Percentiles rank a stretch among this genome's conserved stretches.
phyloP scores from a whole-genome alignment of 2,888 invertebrate species.

The Spisula subtruncata region DNA sequence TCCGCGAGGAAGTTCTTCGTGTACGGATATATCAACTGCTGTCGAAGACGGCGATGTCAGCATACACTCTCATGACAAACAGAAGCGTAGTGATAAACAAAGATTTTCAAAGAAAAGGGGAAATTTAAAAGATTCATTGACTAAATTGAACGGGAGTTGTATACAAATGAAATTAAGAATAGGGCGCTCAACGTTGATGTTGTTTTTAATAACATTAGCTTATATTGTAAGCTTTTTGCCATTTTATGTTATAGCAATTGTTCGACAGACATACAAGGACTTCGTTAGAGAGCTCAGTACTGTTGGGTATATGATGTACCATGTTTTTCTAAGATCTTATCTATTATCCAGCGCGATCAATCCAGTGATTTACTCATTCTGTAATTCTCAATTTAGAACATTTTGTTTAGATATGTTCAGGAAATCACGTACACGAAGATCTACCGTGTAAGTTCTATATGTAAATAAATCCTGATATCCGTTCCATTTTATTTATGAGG shows the following conservation, averaged over 20 bases:
- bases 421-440: conserved; percentile 5
- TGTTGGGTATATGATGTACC: conserved; percentile 63
- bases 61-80: background rate
- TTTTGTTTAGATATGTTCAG: conserved; percentile 55
- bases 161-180: conserved; percentile 56
- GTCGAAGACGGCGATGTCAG: background rate
- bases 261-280: conserved; percentile 69
- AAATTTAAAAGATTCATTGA: conserved; percentile 46
- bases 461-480: background rate
- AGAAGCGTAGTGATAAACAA: conserved; percentile 13
- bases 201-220: conserved; percentile 76
- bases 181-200: conserved; percentile 77
- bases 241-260: conserved; percentile 76
- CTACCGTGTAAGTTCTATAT: background rate
- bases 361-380: conserved; percentile 79
- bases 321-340: conserved; percentile 78
- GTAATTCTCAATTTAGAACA: conserved; percentile 75
- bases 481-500: background rate
- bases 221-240: conserved; percentile 80
- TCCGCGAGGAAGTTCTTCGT: background rate
- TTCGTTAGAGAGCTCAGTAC: conserved; percentile 58
- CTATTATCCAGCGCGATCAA: conserved; percentile 79
- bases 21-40: conserved; percentile 10
- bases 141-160: conserved; percentile 52
- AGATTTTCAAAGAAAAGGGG: conserved; percentile 37